phyloP scores from a whole-genome alignment of 1,140 invertebrate genomes.

The Proctacanthus coquilletti region DNA sequence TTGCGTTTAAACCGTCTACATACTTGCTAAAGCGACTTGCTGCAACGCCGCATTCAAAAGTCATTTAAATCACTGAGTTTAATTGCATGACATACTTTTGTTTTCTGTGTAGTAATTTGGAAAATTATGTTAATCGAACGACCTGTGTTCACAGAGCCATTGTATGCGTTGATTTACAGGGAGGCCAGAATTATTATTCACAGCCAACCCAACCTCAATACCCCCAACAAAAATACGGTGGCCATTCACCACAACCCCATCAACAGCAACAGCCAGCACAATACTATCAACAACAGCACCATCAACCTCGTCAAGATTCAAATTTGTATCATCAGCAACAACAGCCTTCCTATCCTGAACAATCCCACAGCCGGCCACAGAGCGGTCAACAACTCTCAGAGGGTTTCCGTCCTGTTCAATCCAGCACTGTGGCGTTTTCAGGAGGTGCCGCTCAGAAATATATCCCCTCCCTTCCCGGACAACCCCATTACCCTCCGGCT shows the following conservation, averaged over 20 bases:
- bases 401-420: too few species aligned
- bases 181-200: conserved; percentile 14
- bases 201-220: conserved; percentile 24
- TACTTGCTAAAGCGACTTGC: too few species aligned
- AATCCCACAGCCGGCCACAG: not conserved
- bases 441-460: not conserved
- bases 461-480: conserved; percentile 2
- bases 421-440: not conserved
- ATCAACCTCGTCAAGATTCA: conserved; percentile 8
- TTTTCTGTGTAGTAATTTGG: too few species aligned
- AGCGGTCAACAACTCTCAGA: not conserved
- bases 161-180: too few species aligned
- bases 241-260: not conserved
- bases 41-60: too few species aligned
- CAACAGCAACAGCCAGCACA: conserved; percentile 22
- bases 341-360: conserved; percentile 1
- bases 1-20: too few species aligned
- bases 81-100: too few species aligned
- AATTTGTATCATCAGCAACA: conserved; percentile 6
- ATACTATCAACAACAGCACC: conserved; percentile 20
- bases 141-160: too few species aligned
- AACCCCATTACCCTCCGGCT: conserved; percentile 10
- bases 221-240: conserved; percentile 28
- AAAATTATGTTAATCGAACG: too few species aligned
- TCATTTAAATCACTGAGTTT: too few species aligned